These are phyloP conservation scores for mouse (Mus musculus) DNA, from an alignment of 2,113 vertebrate species.

Conservation along the genomic window GRCm39 chr5:138257501-138258000, in stretches of 20 bases:
- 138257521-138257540: background rate
- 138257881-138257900: constrained; percentile 4
- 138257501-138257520: background rate
- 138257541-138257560: background rate
- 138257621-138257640: constrained; percentile 72
- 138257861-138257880: background rate
- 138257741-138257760: background rate
- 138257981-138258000: constrained; percentile 71
- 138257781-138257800: background rate
- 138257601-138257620: background rate
- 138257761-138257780: background rate
- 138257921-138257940: constrained; percentile 78
- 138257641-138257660: background rate
- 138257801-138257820: background rate
- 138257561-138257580: background rate
- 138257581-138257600: background rate
- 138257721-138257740: background rate
- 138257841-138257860: background rate
- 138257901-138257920: constrained; percentile 47
- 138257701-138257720: background rate
- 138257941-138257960: constrained; percentile 77
- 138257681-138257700: background rate
- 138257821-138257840: background rate
- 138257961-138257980: constrained; percentile 75
- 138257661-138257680: background rate